A percentile compares a stretch with the other conserved stretches of the same genome.
phyloP scores from a whole-genome alignment of 2,113 vertebrate species.

The Thomomys bottae region DNA sequence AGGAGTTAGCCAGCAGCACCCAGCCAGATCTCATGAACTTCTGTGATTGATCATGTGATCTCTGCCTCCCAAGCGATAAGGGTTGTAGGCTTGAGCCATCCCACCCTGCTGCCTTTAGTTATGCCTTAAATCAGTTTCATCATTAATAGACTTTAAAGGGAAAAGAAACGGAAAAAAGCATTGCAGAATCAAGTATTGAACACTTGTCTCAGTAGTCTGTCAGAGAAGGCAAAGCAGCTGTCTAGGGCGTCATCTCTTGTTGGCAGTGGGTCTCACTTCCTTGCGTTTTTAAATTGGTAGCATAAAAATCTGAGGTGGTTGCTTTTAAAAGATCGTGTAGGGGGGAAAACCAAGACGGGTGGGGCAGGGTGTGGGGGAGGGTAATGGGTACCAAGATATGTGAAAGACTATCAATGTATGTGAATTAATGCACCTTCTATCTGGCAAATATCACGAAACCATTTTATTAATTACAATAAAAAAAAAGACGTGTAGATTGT shows the following conservation, averaged over 20 bases:
- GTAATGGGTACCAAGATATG: no score
- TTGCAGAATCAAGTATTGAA: background rate
- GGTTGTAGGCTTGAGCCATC: background rate
- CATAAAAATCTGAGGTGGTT: background rate
- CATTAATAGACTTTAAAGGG: conserved; percentile 1
- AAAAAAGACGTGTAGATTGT: background rate
- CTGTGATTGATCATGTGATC: no score
- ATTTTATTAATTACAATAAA: no score
- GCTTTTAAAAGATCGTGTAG: background rate
- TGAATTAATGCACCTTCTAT: no score
- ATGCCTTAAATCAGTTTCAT: conserved; percentile 35
- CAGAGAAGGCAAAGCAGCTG: background rate
- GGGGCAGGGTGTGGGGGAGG: no score
- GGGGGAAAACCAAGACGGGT: no score
- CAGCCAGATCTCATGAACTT: no score
- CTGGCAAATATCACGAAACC: no score
- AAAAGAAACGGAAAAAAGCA: background rate
- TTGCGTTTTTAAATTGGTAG: background rate
- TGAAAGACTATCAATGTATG: no score
- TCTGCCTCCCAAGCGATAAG: background rate
- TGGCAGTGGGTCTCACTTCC: no score
- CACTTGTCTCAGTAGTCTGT: background rate
- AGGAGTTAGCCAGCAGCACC: no score
- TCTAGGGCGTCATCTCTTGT: background rate
- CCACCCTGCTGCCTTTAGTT: background rate